Conservation (phyloP, 2,113 vertebrate species). For the Rana temporaria region DNA sequence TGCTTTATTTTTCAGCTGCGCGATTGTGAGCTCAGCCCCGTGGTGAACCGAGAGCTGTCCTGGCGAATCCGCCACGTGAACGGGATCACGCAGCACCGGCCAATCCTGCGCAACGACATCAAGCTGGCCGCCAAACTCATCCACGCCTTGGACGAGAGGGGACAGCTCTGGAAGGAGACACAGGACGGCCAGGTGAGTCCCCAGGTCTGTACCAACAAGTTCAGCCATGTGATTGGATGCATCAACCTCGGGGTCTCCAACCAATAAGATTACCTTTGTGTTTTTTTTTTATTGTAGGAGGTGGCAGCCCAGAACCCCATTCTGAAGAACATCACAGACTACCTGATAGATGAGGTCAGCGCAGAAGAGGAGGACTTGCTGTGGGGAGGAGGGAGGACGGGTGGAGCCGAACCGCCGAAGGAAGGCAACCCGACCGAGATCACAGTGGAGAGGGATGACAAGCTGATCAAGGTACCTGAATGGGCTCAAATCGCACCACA, state of each 20-base stretch:
- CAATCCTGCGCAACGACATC: slow-evolving; percentile 90
- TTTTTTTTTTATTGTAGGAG: slow-evolving; percentile 61
- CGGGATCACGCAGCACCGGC: slow-evolving; percentile 89
- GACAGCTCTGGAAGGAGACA: slow-evolving; percentile 79
- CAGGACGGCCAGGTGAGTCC: slow-evolving; percentile 68
- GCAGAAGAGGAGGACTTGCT: slow-evolving; percentile 92
- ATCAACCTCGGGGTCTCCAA: too few species aligned
- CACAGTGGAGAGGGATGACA: slow-evolving; percentile 89
- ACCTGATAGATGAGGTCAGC: slow-evolving; percentile 93
- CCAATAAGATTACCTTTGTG: too few species aligned
- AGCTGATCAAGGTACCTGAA: slow-evolving; percentile 91
- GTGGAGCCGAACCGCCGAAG: slow-evolving; percentile 79
- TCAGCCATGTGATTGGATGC: slow-evolving; percentile 20
- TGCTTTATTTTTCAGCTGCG: slow-evolving; percentile 72
- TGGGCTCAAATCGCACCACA: too few species aligned
- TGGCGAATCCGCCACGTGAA: slow-evolving; percentile 87
- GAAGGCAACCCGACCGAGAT: slow-evolving; percentile 87
- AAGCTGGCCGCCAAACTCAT: slow-evolving; percentile 90
- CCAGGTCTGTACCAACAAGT: slow-evolving; percentile 59
- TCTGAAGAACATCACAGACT: slow-evolving; percentile 92
- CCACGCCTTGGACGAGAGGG: slow-evolving; percentile 85
- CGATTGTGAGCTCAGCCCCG: slow-evolving; percentile 90
- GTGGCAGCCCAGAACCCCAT: slow-evolving; percentile 88
- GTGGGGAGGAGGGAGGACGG: slow-evolving; percentile 78
- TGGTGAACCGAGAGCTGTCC: slow-evolving; percentile 87